A percentile compares a stretch with the other conserved stretches of the same genome.
Evolutionary conservation across 2,113 vertebrate genomes (phyloP).

Genomic region (Onychostoma macrolepis): DNA sequence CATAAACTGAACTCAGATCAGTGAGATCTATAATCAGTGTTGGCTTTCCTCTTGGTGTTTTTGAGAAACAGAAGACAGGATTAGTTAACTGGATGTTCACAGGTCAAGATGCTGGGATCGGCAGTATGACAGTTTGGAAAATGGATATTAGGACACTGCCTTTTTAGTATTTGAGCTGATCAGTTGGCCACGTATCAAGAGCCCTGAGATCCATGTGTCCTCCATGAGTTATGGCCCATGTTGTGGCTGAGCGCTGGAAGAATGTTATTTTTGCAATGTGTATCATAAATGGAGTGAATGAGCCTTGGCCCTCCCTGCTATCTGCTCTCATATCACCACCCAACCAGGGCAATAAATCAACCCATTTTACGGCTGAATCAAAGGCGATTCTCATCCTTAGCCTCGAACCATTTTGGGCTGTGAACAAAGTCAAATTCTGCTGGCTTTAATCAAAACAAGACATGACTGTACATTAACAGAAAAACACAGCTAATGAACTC

Average conservation of each 20-base stretch:
- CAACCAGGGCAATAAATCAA: slow-evolving; percentile 17
- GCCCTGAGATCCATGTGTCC: not conserved
- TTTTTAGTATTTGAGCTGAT: not conserved
- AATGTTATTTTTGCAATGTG: slow-evolving; percentile 24
- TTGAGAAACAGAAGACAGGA: not conserved
- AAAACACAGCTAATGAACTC: slow-evolving; percentile 28
- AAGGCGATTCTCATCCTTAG: slow-evolving; percentile 38
- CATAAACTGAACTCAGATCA: too few relatives aligned
- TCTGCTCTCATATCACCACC: slow-evolving; percentile 37
- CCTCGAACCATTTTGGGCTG: slow-evolving; percentile 38
- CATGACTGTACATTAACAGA: slow-evolving; percentile 28
- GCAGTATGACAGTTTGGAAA: not conserved
- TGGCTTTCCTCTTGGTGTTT: not conserved
- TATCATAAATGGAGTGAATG: slow-evolving; percentile 26
- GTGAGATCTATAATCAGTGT: not conserved
- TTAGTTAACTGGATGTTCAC: not conserved
- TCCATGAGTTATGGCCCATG: not conserved
- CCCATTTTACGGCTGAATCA: slow-evolving; percentile 40
- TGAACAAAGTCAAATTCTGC: slow-evolving; percentile 41
- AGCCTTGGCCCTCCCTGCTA: slow-evolving; percentile 13
- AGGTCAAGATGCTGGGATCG: not conserved
- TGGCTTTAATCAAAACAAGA: slow-evolving; percentile 49
- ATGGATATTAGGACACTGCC: not conserved
- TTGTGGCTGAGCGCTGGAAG: not conserved
- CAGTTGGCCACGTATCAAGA: not conserved